Evolutionary conservation across 2,888 invertebrate species (phyloP), one percentile per base, ranked within the genome.

Genomic region (Cephonodes hylas): DNA sequence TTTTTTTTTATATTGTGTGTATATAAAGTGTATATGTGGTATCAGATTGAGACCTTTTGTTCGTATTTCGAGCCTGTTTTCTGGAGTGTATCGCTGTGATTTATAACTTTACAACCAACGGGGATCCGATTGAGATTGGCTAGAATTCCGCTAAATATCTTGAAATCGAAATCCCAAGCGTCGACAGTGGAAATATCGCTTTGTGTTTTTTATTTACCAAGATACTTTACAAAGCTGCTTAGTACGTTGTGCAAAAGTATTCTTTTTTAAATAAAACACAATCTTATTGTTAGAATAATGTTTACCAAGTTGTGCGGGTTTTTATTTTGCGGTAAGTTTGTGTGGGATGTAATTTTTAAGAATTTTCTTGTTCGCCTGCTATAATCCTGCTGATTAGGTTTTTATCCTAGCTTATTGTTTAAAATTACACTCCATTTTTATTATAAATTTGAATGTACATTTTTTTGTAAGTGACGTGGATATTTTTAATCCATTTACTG

Each of bases 91-190:
- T 66, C 65, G 58, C 62, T 18, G 74, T 84, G 85, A 85, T 85
- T 84, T 85, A 85, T 83, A 74, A 79, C 73, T 66, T 73, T 70
- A 77, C 81, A 81, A 80, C 82, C 83, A 82, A 83, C 79, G 81
- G 78, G 77, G 74, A 75, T 71, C 76, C 82, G 68, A 70, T 69
- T 68, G 83, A 78, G 77, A 80, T 74, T 79, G 64, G 72, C 73
- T 61, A 68, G 72, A 68, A 76, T 61, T 68, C 69, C 69, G 73
- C 74, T 81, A 78, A 80, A 81, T 80, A 78, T 79, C 80, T 79
- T 53, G 53, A 31, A 53, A 53, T 53, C 27, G 53, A 53, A 76
- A 79, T 79, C 80, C 77, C 81, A 62, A 67, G 75, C 64, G 76
- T 62, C 73, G 72, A 69, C 65, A 68, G 68, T 69, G 67, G 58